Percentiles rank a stretch among this genome's conserved stretches.
phyloP scores from a whole-genome alignment of 92 coral and sea anemone genomes.

The Muricea muricata region DNA sequence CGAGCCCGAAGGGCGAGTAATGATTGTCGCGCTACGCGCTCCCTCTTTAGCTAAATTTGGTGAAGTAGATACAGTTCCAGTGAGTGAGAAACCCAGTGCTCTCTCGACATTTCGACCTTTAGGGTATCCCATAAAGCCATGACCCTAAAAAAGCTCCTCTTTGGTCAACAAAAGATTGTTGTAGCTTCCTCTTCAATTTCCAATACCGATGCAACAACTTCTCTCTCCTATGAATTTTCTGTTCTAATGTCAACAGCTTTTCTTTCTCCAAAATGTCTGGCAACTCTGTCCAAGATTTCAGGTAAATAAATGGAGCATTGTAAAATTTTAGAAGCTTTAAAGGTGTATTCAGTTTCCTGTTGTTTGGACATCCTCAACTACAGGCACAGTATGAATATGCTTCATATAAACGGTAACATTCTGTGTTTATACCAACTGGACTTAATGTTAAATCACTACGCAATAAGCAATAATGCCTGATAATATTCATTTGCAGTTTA shows the following conservation, averaged over 20 bases:
- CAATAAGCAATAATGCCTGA: slow-evolving; percentile 79
- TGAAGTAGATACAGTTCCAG: too few relatives aligned
- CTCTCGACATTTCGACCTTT: too few relatives aligned
- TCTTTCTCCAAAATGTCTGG: slow-evolving; percentile 82
- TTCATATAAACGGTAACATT: slow-evolving; percentile 95
- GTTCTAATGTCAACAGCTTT: slow-evolving; percentile 61
- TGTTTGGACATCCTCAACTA: slow-evolving; percentile 91
- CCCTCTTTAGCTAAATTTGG: too few relatives aligned
- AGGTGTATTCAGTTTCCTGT: slow-evolving; percentile 87
- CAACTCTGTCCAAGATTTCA: slow-evolving; percentile 88
- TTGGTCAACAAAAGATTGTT: slow-evolving; percentile 73
- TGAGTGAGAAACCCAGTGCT: too few relatives aligned
- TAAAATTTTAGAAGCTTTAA: slow-evolving; percentile 72
- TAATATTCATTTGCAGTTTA: slow-evolving; percentile 74
- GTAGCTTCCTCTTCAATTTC: slow-evolving; percentile 73
- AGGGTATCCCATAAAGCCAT: too few relatives aligned
- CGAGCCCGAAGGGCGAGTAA: too few relatives aligned
- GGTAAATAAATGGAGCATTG: slow-evolving; percentile 92
- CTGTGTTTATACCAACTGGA: slow-evolving; percentile 95
- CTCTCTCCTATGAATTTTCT: slow-evolving; percentile 76
- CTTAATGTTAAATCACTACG: slow-evolving; percentile 91
- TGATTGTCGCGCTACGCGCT: too few relatives aligned
- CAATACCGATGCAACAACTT: slow-evolving; percentile 81
- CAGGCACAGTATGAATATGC: slow-evolving; percentile 97
- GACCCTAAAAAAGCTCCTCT: slow-evolving; percentile 70